These are phyloP conservation scores for Ridgeia piscesae DNA, from an alignment of 1,140 invertebrate species.

Conservation along the genomic window DNA sequence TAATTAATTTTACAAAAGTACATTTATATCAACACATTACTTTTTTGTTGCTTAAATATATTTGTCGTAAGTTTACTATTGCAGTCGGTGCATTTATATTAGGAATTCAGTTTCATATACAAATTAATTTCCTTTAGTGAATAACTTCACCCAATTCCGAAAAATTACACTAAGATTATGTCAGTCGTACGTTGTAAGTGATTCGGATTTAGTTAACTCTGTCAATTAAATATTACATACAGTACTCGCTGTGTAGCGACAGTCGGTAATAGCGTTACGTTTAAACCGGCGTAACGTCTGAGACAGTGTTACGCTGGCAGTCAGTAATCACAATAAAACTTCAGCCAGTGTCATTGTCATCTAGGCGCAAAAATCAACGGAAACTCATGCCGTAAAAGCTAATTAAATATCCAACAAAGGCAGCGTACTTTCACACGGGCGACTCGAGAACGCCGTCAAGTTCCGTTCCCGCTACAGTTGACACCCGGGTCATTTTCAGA, in stretches of 20 bases:
- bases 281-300: not conserved
- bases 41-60: not conserved
- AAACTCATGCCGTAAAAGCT: not conserved
- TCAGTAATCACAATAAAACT: not conserved
- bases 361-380: not conserved
- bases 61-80: not conserved
- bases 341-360: not conserved
- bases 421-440: not conserved
- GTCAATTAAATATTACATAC: not conserved
- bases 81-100: not conserved
- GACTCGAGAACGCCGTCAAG: not conserved
- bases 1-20: not conserved
- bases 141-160: not conserved
- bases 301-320: not conserved
- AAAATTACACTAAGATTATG: not conserved
- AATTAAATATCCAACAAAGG: slow-evolving; percentile 1
- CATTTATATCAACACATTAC: not conserved
- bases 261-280: not conserved
- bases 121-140: not conserved
- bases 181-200: not conserved
- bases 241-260: not conserved
- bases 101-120: not conserved
- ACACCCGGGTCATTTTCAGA: slow-evolving; percentile 2
- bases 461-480: not conserved
- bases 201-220: not conserved